A percentile compares a stretch with the other conserved stretches of the same genome.
Evolutionary conservation across 2,888 invertebrate species (phyloP).

Genomic region (Nysson spinosus): DNA sequence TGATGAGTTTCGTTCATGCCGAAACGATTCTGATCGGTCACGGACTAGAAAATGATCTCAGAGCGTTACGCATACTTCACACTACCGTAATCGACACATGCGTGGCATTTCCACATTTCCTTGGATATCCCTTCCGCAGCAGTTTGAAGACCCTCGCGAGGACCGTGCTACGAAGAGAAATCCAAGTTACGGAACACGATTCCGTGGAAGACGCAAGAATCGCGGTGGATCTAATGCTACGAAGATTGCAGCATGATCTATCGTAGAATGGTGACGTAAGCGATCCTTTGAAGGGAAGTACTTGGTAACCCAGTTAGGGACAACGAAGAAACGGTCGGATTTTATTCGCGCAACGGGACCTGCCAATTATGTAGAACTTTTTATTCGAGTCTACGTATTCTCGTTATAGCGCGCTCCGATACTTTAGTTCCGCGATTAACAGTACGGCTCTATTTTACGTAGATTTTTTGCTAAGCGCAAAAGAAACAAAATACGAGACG

Average conservation of each 20-base stretch:
- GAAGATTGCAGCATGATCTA: slow-evolving; percentile 52
- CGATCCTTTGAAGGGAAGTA: neutral
- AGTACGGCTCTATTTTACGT: no score
- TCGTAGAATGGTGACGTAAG: slow-evolving; percentile 1
- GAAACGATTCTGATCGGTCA: slow-evolving; percentile 97
- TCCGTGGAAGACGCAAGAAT: slow-evolving; percentile 95
- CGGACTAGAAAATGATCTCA: slow-evolving; percentile 95
- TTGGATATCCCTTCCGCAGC: slow-evolving; percentile 89
- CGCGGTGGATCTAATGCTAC: slow-evolving; percentile 91
- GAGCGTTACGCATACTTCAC: slow-evolving; percentile 91
- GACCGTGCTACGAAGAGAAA: slow-evolving; percentile 86
- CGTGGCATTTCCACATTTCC: slow-evolving; percentile 90
- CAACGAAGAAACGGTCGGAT: no score
- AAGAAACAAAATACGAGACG: no score
- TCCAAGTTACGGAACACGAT: slow-evolving; percentile 91
- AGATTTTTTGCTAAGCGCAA: no score
- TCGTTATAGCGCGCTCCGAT: no score
- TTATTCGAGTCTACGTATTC: no score
- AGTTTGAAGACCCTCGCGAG: slow-evolving; percentile 89
- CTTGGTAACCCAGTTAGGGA: no score
- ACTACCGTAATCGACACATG: slow-evolving; percentile 93
- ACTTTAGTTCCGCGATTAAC: no score
- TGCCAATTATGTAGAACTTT: no score
- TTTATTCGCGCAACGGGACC: no score
- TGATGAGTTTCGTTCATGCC: slow-evolving; percentile 87